Conservation (phyloP, 2,888 invertebrate genomes). For the Schrankia costaestrigalis region DNA sequence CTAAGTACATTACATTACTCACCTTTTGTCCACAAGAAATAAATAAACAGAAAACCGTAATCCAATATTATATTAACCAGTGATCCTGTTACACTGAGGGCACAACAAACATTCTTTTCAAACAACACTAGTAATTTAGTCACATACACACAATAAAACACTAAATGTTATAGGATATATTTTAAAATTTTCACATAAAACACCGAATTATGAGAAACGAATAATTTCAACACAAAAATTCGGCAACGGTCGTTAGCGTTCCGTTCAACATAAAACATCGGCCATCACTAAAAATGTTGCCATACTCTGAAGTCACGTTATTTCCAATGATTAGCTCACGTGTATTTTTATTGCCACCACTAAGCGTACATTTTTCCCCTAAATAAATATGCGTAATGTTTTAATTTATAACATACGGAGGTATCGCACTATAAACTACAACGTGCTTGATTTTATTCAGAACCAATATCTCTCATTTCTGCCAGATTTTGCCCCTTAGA, state of each 20-base stretch:
- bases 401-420: background rate
- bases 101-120: constrained; percentile 72
- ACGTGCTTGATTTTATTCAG: no score
- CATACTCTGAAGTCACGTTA: constrained; percentile 60
- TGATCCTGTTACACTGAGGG: constrained; percentile 72
- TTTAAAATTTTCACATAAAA: constrained; percentile 53
- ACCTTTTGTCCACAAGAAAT: constrained; percentile 64
- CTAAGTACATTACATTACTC: constrained; percentile 36
- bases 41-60: constrained; percentile 70
- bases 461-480: no score
- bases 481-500: background rate
- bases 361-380: constrained; percentile 14
- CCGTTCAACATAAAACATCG: constrained; percentile 67
- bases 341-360: constrained; percentile 45
- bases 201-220: constrained; percentile 62
- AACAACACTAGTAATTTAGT: constrained; percentile 60
- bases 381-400: no score
- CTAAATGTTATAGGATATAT: constrained; percentile 42
- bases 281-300: constrained; percentile 76
- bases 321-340: constrained; percentile 50
- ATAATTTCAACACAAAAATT: constrained; percentile 64
- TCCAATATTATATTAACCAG: constrained; percentile 74
- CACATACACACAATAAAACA: constrained; percentile 59
- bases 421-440: background rate
- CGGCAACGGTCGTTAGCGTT: constrained; percentile 57